phyloP scores from a whole-genome alignment of 2,797 vertebrate genomes.

The Melanogrammus aeglefinus region DNA sequence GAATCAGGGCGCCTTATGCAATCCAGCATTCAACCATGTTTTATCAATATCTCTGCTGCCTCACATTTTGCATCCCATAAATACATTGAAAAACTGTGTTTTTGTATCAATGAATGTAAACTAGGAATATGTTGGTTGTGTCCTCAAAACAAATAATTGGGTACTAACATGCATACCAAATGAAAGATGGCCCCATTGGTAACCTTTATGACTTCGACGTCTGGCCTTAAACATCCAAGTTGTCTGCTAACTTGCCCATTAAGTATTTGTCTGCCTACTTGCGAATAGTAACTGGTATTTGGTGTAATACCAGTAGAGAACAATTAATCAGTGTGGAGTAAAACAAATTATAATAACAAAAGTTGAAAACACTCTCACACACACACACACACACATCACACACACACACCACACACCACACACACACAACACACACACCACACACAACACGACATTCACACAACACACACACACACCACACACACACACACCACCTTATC shows the following conservation, averaged over 20 bases:
- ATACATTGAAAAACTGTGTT: constrained; percentile 1
- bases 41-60: neutral
- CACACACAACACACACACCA: constrained; percentile 2
- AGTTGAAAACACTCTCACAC: neutral
- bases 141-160: neutral
- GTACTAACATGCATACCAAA: neutral
- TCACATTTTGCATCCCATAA: neutral
- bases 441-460: constrained; percentile 1
- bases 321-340: neutral
- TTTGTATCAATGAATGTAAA: neutral
- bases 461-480: neutral
- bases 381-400: neutral
- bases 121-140: neutral
- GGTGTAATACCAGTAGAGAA: neutral
- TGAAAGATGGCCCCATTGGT: neutral
- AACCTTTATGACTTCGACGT: neutral
- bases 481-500: neutral
- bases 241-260: neutral
- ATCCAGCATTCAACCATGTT: neutral
- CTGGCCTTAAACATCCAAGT: neutral
- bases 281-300: neutral
- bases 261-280: neutral
- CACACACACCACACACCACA: neutral
- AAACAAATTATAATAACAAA: neutral
- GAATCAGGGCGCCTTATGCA: neutral